These are phyloP conservation scores for Spinus olivaceus DNA, from an alignment of 2,797 vertebrate species.

Conservation along the genomic window DNA sequence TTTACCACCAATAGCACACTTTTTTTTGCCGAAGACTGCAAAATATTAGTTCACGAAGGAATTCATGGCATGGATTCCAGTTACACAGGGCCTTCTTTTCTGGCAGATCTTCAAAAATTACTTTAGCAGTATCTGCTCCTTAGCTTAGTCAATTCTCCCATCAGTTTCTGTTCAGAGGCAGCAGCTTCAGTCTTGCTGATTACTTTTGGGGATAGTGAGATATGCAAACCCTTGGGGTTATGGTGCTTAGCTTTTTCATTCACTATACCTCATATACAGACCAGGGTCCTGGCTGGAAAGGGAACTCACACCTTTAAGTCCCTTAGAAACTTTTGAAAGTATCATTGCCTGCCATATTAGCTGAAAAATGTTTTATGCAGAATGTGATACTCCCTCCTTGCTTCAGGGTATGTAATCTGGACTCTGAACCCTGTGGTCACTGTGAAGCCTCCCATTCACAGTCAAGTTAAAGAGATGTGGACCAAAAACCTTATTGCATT, in stretches of 20 bases:
- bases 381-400: constrained; percentile 37
- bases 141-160: not conserved
- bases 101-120: not conserved
- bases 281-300: not conserved
- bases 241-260: not conserved
- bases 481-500: not conserved
- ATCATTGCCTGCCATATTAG: constrained; percentile 2
- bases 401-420: constrained; percentile 20
- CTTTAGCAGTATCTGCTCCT: not conserved
- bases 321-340: constrained; percentile 6
- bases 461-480: not conserved
- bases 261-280: not conserved
- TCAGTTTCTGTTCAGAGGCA: not conserved
- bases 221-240: not conserved
- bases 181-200: not conserved
- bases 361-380: constrained; percentile 32
- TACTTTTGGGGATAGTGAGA: not conserved
- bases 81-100: not conserved
- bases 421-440: constrained; percentile 27
- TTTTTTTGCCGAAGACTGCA: not conserved
- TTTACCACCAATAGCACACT: not conserved
- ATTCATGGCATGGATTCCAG: not conserved
- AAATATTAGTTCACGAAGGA: not conserved
- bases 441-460: constrained; percentile 32
- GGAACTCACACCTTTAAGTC: not conserved